phyloP scores from a whole-genome alignment of 92 coral and sea anemone species.

The Paragorgia papillata region DNA sequence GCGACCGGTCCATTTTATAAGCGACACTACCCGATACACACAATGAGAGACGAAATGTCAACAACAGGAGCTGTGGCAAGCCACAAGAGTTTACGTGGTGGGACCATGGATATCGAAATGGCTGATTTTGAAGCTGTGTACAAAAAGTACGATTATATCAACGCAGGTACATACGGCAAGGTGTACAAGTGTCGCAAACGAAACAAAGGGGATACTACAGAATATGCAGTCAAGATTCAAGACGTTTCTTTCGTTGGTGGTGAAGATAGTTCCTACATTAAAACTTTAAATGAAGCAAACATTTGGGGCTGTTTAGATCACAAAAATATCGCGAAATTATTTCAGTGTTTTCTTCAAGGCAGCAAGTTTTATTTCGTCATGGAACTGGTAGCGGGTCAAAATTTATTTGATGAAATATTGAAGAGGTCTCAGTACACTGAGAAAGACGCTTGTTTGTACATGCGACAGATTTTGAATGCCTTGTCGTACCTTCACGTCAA shows the following conservation, averaged over 20 bases:
- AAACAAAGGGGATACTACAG: conserved; percentile 8
- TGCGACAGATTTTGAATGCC: conserved; percentile 77
- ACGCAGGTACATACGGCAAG: conserved; percentile 34
- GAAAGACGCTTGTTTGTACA: conserved; percentile 62
- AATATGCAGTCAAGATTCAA: conserved; percentile 39
- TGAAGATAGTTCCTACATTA: conserved; percentile 9
- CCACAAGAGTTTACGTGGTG: background rate
- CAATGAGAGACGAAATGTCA: conserved; percentile 6
- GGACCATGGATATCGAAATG: background rate
- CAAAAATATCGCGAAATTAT: conserved; percentile 72
- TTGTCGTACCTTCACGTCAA: conserved; percentile 79
- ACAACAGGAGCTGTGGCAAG: background rate
- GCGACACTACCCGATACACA: background rate
- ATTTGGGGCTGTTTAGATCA: conserved; percentile 78
- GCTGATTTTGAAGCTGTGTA: conserved; percentile 26
- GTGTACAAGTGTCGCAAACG: conserved; percentile 34
- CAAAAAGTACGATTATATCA: background rate
- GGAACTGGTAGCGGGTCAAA: conserved; percentile 72
- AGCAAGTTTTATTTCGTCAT: conserved; percentile 57
- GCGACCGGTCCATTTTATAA: too few species aligned
- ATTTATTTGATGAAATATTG: conserved; percentile 75
- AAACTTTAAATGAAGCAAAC: conserved; percentile 56
- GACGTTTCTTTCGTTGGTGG: background rate
- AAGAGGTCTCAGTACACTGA: conserved; percentile 61
- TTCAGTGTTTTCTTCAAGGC: conserved; percentile 58